Percentiles rank a stretch among this genome's conserved stretches.
Evolutionary conservation across 2,113 vertebrate genomes (phyloP).

Genomic region (Laterallus jamaicensis): DNA sequence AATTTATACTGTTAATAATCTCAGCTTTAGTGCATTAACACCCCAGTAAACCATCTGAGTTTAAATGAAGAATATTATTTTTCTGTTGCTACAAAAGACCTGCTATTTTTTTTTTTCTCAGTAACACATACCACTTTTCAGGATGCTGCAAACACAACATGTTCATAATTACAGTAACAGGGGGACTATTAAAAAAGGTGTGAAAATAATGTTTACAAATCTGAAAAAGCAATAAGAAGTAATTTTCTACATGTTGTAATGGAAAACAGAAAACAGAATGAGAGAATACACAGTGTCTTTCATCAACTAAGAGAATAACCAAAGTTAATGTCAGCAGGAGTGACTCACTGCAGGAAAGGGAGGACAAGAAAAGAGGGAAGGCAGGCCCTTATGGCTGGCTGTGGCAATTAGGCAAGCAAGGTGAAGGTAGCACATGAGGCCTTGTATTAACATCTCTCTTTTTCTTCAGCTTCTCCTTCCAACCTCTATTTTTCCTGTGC

Average conservation of each 20-base stretch:
- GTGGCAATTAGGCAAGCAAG: neutral
- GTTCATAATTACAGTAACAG: slow-evolving; percentile 3
- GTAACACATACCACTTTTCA: neutral
- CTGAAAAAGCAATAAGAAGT: neutral
- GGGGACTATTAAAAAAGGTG: neutral
- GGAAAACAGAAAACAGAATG: neutral
- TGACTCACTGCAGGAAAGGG: neutral
- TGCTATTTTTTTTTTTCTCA: neutral
- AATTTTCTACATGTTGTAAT: neutral
- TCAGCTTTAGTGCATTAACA: neutral
- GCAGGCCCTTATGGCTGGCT: neutral
- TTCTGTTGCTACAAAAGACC: neutral
- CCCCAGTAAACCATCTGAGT: neutral
- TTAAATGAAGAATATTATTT: neutral
- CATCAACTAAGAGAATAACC: neutral
- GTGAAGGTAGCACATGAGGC: neutral
- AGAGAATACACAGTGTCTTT: neutral
- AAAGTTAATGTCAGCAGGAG: neutral
- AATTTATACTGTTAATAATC: neutral
- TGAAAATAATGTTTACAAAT: slow-evolving; percentile 8
- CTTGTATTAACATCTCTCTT: neutral
- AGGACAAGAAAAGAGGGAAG: neutral
- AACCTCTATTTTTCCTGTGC: neutral
- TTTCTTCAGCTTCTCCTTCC: neutral
- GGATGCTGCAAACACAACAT: slow-evolving; percentile 8